A percentile compares a stretch with the other conserved stretches of the same genome.
phyloP scores from a whole-genome alignment of 2,888 invertebrate genomes.

The Baronia brevicornis region DNA sequence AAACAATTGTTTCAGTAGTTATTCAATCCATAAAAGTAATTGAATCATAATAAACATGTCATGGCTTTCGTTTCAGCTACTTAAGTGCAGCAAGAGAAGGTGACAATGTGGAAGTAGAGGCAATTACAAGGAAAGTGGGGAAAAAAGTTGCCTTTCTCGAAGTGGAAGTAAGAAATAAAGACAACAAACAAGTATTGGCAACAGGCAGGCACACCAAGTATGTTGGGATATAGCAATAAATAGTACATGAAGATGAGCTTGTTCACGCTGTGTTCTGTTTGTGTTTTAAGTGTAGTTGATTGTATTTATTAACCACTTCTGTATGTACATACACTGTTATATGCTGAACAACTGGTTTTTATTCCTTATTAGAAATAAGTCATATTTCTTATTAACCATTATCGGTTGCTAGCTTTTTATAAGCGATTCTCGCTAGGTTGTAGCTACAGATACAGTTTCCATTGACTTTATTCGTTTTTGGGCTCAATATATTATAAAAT shows the following conservation, averaged over 20 bases:
- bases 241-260: slow-evolving; percentile 1
- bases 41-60: slow-evolving; percentile 5
- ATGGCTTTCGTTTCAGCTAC: slow-evolving; percentile 77
- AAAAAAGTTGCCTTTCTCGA: slow-evolving; percentile 88
- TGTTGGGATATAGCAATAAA: slow-evolving; percentile 28
- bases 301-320: no score
- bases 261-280: slow-evolving; percentile 2
- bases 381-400: no score
- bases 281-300: slow-evolving; percentile 1
- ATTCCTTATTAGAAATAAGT: no score
- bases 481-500: no score
- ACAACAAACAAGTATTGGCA: slow-evolving; percentile 82
- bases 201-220: slow-evolving; percentile 91
- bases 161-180: slow-evolving; percentile 85
- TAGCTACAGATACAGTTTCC: no score
- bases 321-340: no score
- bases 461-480: no score
- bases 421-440: no score
- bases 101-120: slow-evolving; percentile 86
- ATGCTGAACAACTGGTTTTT: no score
- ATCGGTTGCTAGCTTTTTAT: no score
- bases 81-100: slow-evolving; percentile 85
- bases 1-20: no score
- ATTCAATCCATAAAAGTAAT: no score
- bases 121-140: slow-evolving; percentile 84